A percentile compares a stretch with the other conserved stretches of the same genome.
phyloP scores from a whole-genome alignment of 2,888 invertebrate species.

The Luffia ferchaultella region DNA sequence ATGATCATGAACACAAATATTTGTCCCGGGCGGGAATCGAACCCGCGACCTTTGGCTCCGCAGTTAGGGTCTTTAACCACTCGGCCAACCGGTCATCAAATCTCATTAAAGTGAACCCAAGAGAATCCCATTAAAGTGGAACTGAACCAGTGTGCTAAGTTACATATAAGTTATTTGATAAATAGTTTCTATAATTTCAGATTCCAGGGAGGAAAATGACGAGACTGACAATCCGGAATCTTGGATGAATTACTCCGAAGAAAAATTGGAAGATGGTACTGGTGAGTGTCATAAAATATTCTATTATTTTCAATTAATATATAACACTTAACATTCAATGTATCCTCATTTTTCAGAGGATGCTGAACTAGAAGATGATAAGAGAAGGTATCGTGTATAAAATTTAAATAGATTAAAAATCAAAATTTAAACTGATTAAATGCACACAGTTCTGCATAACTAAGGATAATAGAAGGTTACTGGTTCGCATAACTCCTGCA shows the following conservation, averaged over 20 bases:
- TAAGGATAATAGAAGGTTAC: background rate
- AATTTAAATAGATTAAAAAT: slow-evolving; percentile 3
- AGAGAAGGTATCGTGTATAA: slow-evolving; percentile 2
- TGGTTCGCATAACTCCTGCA: too few relatives aligned
- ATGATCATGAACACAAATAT: too few relatives aligned
- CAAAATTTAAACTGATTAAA: slow-evolving; percentile 10
- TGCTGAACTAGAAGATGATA: slow-evolving; percentile 11
- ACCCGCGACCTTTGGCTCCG: too few relatives aligned
- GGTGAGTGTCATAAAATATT: slow-evolving; percentile 8
- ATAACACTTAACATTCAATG: too few relatives aligned
- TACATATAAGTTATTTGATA: too few relatives aligned
- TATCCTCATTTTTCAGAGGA: slow-evolving; percentile 5
- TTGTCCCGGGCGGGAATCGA: too few relatives aligned
- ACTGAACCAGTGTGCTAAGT: too few relatives aligned
- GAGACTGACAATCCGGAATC: slow-evolving; percentile 2
- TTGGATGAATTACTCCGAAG: slow-evolving; percentile 12
- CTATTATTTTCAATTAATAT: background rate
- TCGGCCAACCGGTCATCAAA: too few relatives aligned
- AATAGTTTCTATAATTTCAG: slow-evolving; percentile 3
- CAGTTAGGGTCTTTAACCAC: too few relatives aligned
- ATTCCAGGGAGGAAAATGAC: slow-evolving; percentile 7
- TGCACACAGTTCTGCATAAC: background rate
- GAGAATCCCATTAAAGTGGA: too few relatives aligned
- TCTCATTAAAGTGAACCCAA: too few relatives aligned
- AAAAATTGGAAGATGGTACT: slow-evolving; percentile 19